These are phyloP conservation scores for Thryonomys swinderianus DNA, from an alignment of 2,113 vertebrate genomes.

Conservation along the genomic window DNA sequence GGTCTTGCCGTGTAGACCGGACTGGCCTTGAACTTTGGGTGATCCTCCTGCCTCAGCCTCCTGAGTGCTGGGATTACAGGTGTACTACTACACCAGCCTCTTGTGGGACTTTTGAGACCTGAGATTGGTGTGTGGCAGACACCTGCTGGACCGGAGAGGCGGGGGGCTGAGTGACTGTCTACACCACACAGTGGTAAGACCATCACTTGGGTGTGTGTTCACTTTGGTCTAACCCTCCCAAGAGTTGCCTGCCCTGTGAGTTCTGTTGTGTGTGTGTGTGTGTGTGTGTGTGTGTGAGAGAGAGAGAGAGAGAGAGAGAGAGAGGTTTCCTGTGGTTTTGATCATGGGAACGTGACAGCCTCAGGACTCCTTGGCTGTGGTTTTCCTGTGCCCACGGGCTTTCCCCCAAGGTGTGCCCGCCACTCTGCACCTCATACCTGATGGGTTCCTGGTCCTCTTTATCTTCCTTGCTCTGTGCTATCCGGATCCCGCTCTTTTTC, in stretches of 20 bases:
- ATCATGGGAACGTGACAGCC: no score
- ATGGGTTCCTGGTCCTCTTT: slow-evolving; percentile 99
- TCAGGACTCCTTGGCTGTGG: background rate
- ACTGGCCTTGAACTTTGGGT: background rate
- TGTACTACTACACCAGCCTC: background rate
- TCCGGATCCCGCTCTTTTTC: slow-evolving; percentile 99
- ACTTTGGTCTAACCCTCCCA: accelerated
- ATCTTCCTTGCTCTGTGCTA: slow-evolving; percentile 99
- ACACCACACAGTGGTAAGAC: accelerated
- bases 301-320: accelerated
- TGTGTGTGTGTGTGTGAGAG: no score
- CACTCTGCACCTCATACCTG: slow-evolving; percentile 87
- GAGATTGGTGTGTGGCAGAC: accelerated
- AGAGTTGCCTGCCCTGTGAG: background rate
- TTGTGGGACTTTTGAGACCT: background rate
- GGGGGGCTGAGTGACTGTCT: accelerated
- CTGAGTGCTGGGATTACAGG: background rate
- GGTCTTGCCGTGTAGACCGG: background rate
- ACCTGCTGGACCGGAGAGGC: background rate
- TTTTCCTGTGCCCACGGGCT: accelerated
- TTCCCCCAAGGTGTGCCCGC: background rate
- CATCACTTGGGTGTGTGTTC: accelerated
- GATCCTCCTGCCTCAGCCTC: background rate
- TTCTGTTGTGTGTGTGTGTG: no score
- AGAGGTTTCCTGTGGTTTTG: background rate